Evolutionary conservation across 1,140 invertebrate species (phyloP), one percentile per base, ranked within the genome.

Genomic region (Cataglyphis hispanica): DNA sequence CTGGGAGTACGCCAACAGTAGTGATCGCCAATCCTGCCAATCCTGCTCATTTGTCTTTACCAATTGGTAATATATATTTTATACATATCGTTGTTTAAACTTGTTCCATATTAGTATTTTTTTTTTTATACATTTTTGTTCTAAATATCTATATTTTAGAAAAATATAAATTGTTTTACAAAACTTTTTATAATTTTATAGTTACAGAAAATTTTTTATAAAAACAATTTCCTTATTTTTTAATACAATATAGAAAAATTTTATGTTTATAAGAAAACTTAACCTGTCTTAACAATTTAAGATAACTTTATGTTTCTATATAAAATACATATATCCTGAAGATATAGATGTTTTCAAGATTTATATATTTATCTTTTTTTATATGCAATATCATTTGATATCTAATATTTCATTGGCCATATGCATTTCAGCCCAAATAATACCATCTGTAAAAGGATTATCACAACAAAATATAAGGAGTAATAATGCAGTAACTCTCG

Each of bases 361-460:
- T 64, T 40, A 37, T 6, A 37, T 58, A 2, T 75, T 76, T 60
- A 50, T 16, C 31, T 22, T 53, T 0, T 34, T 56, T 22, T 37
- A 25, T 61, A 25, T 25, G 11, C 22, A 27, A n/a, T 25, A 50
- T 22, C 37, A 40, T 4, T 13, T 46, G 10, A 25, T 67, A 27
- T 81, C 7, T 40, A 40, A 60, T 43, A 72, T 81, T 80, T 70
- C 13, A 81, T 58, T 40, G 13, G 10, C 10, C 2, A 25, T 61
- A 56, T 75, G 46, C 90, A 78, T 94, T 95, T 86, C 92, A 97
- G 96, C 96, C 95, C 96, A 97, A 95, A 94, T 97, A 92, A 96
- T 97, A 91, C 96, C 96, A 90, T 95, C 96, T 69, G 96, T 96
- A 75, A 96, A 97, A 94, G 95, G 95, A 90, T 93, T 96, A 87